Conservation (phyloP, 1,140 invertebrate species). For the Tribolium castaneum region DNA sequence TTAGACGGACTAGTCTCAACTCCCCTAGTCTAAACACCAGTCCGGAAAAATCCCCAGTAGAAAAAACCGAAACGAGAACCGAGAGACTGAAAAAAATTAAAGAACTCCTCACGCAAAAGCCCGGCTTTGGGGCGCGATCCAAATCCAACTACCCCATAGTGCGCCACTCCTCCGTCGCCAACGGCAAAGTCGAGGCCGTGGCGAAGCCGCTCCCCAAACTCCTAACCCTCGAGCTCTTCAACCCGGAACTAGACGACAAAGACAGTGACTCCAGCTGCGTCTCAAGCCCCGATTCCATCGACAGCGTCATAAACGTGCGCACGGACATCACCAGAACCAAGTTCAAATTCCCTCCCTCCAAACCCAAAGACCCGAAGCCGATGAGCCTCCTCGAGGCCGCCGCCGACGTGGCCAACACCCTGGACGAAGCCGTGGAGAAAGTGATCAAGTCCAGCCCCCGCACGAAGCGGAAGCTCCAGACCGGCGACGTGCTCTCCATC, state of each 20-base stretch:
- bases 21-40: constrained; percentile 50
- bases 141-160: constrained; percentile 68
- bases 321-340: constrained; percentile 43
- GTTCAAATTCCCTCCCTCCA: constrained; percentile 55
- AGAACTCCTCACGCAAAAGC: constrained; percentile 73
- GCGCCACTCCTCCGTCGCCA: constrained; percentile 66
- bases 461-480: constrained; percentile 67
- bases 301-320: constrained; percentile 81
- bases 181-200: constrained; percentile 66
- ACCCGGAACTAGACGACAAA: constrained; percentile 90
- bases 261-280: constrained; percentile 89
- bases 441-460: constrained; percentile 60
- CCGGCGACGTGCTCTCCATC: constrained; percentile 67
- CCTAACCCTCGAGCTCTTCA: constrained; percentile 85
- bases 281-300: constrained; percentile 87
- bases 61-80: constrained; percentile 66
- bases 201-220: constrained; percentile 75
- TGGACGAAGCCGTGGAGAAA: constrained; percentile 76
- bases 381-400: constrained; percentile 72
- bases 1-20: constrained; percentile 57
- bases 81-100: constrained; percentile 75
- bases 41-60: constrained; percentile 57
- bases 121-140: constrained; percentile 68
- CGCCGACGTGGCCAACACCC: constrained; percentile 72
- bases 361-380: constrained; percentile 42